Evolutionary conservation across 2,113 vertebrate species (phyloP).

Genomic region (Cottus gobio): DNA sequence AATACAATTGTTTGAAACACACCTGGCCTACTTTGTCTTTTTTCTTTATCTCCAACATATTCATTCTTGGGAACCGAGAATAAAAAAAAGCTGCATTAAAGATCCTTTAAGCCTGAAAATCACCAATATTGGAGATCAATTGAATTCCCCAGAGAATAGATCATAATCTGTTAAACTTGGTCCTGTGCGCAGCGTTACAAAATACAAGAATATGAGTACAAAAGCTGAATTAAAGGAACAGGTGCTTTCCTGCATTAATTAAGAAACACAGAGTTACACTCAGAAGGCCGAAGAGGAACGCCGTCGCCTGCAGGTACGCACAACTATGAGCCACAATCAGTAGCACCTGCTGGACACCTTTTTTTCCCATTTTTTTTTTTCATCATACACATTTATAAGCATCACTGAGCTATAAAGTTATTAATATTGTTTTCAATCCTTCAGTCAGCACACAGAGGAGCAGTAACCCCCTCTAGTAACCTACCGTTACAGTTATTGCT

Average conservation of each 20-base stretch:
- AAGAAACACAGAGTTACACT: conserved; percentile 41
- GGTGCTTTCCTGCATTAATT: conserved; percentile 2
- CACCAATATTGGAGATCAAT: no score
- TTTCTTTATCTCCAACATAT: not conserved
- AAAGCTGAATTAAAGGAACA: conserved; percentile 25
- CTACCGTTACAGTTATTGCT: conserved; percentile 54
- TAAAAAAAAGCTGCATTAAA: not conserved
- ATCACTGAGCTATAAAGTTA: conserved; percentile 26
- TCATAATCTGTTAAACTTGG: not conserved
- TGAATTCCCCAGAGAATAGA: not conserved
- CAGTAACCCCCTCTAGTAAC: not conserved
- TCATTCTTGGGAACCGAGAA: not conserved
- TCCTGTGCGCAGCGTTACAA: not conserved
- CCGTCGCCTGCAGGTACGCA: conserved; percentile 24
- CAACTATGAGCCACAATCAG: conserved; percentile 11
- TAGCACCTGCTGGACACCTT: conserved; percentile 39
- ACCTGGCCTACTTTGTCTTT: not conserved
- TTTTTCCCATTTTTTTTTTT: conserved; percentile 25
- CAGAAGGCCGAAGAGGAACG: conserved; percentile 44
- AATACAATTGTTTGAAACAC: not conserved
- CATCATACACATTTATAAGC: conserved; percentile 20
- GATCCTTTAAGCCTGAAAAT: not conserved
- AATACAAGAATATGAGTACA: conserved; percentile 27
- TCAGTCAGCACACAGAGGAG: conserved; percentile 22
- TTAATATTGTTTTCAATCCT: not conserved